Conservation (phyloP, 2,113 vertebrate species). For the Redunca redunca region DNA sequence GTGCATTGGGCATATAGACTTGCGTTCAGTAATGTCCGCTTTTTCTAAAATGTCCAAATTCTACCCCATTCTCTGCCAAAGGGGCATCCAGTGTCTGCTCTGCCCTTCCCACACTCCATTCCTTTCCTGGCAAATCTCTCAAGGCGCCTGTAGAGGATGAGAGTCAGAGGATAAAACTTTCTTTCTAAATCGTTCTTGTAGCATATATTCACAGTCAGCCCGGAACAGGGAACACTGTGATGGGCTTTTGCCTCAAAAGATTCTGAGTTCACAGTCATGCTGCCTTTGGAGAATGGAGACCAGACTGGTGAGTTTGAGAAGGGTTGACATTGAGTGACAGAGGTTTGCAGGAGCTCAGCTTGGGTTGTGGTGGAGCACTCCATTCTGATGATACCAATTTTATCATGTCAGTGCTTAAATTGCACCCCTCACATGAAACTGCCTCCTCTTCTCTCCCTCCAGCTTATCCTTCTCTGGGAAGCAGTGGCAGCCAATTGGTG, state of each 20-base stretch:
- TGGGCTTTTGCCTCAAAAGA: background rate
- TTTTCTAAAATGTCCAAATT: background rate
- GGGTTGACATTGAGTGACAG: background rate
- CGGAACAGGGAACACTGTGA: background rate
- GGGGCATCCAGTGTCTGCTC: background rate
- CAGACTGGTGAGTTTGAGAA: background rate
- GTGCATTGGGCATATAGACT: background rate
- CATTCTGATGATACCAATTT: background rate
- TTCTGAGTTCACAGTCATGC: background rate
- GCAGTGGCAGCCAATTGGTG: background rate
- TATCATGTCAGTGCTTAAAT: background rate
- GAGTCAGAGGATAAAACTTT: background rate
- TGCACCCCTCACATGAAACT: background rate
- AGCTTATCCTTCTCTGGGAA: background rate
- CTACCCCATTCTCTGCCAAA: background rate
- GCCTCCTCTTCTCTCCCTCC: background rate
- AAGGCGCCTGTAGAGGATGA: background rate
- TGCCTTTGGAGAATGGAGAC: background rate
- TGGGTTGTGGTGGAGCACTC: background rate
- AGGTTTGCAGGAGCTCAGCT: background rate
- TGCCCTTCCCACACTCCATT: background rate
- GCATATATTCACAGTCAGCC: background rate
- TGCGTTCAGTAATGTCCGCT: background rate
- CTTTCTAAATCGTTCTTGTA: background rate
- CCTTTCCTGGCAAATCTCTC: background rate